Percentiles rank a stretch among this genome's conserved stretches.
These are phyloP conservation scores for Aleiodes alternator DNA, from an alignment of 2,888 invertebrate species.

Conservation along the genomic window DNA sequence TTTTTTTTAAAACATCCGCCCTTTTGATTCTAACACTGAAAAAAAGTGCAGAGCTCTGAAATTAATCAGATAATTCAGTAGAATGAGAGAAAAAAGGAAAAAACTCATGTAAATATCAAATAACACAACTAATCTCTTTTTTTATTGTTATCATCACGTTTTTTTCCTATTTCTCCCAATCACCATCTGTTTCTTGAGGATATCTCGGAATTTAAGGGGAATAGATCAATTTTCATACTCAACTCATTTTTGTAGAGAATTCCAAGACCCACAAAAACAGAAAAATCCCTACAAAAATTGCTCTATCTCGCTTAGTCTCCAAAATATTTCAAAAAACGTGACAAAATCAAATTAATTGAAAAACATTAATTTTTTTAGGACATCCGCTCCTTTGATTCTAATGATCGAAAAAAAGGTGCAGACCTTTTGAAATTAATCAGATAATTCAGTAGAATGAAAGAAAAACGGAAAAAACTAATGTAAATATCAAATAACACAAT, in stretches of 20 bases:
- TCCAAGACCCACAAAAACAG: no score
- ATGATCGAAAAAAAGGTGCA: slow-evolving; percentile 74
- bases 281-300: no score
- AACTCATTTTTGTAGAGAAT: no score
- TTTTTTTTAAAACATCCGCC: neutral
- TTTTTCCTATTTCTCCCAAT: no score
- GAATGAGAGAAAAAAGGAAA: slow-evolving; percentile 27
- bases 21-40: slow-evolving; percentile 51
- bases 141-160: slow-evolving; percentile 34
- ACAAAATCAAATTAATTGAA: no score
- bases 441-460: slow-evolving; percentile 45
- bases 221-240: no score
- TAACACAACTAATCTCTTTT: slow-evolving; percentile 31
- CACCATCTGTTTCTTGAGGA: no score
- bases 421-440: slow-evolving; percentile 67
- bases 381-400: slow-evolving; percentile 37
- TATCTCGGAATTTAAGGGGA: no score
- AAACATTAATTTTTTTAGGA: neutral
- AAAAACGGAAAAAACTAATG: slow-evolving; percentile 33
- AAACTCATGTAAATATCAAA: slow-evolving; percentile 37
- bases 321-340: no score
- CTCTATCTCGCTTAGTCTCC: no score
- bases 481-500: slow-evolving; percentile 39
- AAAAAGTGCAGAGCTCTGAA: slow-evolving; percentile 57
- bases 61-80: slow-evolving; percentile 54